Evolutionary conservation across 2,797 vertebrate species (phyloP).

Genomic region (Hybognathus amarus): DNA sequence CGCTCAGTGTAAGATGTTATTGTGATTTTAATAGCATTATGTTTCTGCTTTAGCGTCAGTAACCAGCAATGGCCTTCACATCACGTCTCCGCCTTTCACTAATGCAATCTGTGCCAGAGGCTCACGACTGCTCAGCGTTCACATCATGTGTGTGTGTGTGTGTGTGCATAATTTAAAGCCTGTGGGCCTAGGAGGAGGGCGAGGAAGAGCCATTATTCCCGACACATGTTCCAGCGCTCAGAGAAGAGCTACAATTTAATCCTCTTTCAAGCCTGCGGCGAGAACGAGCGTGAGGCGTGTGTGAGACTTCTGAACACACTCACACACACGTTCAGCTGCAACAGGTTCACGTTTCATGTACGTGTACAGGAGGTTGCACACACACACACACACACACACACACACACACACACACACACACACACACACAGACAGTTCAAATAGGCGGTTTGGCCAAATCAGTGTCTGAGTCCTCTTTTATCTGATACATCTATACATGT

Average conservation of each 20-base stretch:
- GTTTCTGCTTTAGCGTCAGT: constrained; percentile 12
- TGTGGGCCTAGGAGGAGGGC: constrained; percentile 69
- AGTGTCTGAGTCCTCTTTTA: no score
- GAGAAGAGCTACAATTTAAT: constrained; percentile 81
- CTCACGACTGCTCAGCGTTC: constrained; percentile 4
- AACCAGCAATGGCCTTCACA: constrained; percentile 29
- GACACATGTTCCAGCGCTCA: constrained; percentile 72
- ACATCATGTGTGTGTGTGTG: constrained; percentile 60
- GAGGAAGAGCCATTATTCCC: constrained; percentile 73
- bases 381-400: no score
- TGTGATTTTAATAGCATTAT: constrained; percentile 25
- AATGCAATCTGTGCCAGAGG: constrained; percentile 5
- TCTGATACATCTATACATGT: no score
- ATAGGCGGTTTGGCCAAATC: no score
- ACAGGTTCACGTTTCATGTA: not conserved
- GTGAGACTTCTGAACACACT: not conserved
- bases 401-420: no score
- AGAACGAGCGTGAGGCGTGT: constrained; percentile 52
- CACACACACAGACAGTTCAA: no score
- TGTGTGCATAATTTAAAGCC: constrained; percentile 76
- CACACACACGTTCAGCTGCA: not conserved
- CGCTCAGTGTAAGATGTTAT: not conserved
- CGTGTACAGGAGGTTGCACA: no score
- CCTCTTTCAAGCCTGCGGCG: constrained; percentile 68
- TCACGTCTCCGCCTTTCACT: constrained; percentile 18